Evolutionary conservation across 2,113 vertebrate genomes (phyloP).

Genomic region (Ageneiosus marmoratus): DNA sequence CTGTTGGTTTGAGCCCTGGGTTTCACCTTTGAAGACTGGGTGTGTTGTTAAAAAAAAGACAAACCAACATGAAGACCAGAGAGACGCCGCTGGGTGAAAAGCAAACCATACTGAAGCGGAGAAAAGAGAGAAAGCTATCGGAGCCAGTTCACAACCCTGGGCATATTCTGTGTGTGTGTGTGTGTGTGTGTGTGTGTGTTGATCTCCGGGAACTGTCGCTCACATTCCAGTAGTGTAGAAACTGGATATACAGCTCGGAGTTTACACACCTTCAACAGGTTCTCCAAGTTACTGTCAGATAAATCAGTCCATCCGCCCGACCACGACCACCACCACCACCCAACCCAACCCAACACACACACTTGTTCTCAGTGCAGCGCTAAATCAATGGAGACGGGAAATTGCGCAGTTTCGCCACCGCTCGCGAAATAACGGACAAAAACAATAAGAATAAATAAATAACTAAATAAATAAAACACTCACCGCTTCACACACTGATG

Average conservation of each 20-base stretch:
- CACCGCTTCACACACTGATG: slow-evolving; percentile 5
- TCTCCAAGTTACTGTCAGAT: not conserved
- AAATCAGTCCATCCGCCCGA: not conserved
- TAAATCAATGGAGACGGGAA: not conserved
- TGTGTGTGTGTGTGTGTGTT: too few species aligned
- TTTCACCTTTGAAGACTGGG: too few species aligned
- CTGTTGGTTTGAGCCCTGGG: too few species aligned
- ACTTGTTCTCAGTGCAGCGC: not conserved
- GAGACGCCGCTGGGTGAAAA: too few species aligned
- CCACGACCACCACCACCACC: too few species aligned
- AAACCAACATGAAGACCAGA: too few species aligned
- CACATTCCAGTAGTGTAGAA: not conserved
- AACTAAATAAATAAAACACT: not conserved
- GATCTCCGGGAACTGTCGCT: not conserved
- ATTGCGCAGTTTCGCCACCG: not conserved
- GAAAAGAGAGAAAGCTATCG: too few species aligned
- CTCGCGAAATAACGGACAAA: not conserved
- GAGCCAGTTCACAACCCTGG: too few species aligned
- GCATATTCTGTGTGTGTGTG: too few species aligned
- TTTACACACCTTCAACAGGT: not conserved
- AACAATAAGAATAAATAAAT: not conserved
- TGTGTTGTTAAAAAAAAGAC: too few species aligned
- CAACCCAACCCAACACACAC: not conserved
- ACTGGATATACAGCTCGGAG: not conserved
- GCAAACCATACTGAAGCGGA: too few species aligned